Base-by-base conservation (phyloP, 2,888 invertebrate species). In the Cybosia mesomella region DNA sequence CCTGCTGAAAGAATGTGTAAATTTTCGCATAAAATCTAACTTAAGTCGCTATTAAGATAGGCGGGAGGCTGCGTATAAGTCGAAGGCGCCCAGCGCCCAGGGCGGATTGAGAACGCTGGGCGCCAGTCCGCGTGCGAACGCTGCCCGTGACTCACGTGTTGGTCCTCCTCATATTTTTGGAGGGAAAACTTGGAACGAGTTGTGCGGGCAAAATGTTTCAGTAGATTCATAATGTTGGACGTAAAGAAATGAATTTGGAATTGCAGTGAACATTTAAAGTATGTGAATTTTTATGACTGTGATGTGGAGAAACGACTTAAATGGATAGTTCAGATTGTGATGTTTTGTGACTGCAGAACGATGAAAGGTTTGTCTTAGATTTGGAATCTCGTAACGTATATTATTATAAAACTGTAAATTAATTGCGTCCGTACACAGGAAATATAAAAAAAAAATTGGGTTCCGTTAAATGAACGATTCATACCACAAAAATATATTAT, bases 121-220 rank as follows among this genome's bases (percentile, higher is more conserved):
- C 36, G 69, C 62, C 89, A 92, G 92, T 92, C 82, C 76, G 77
- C 85, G 83, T 81, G 76, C 76, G 80, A 78, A 75, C 81, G 70
- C 79, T 77, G 81, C 53, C 72, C 67, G 77, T 66, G 82, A 64
- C 66, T 71, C 83, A 88, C 89, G 92, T 86, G 79, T 79, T 59
- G 61, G 43, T 24, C 66, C 58, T 62, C 55, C 58, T 61, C 69
- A 11, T 66, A 68, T 28, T 73, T 81, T 87, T 84, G 90, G 90
- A 89, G 91, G 92, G 90, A 91, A 92, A 92, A 93, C 86, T 92
- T 92, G 81, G 76, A 82, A 75, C 84, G 86, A 79, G n/a, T 62
- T 36, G 43, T 39, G 58, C 60, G 71, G n/a, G 70, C 68, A 69
- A 74, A 71, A 78, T 82, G 71, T 68, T 55, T 9, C 53, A 65